These are phyloP conservation scores for Norana najaformis DNA, from an alignment of 2,888 invertebrate species.

Conservation along the genomic window DNA sequence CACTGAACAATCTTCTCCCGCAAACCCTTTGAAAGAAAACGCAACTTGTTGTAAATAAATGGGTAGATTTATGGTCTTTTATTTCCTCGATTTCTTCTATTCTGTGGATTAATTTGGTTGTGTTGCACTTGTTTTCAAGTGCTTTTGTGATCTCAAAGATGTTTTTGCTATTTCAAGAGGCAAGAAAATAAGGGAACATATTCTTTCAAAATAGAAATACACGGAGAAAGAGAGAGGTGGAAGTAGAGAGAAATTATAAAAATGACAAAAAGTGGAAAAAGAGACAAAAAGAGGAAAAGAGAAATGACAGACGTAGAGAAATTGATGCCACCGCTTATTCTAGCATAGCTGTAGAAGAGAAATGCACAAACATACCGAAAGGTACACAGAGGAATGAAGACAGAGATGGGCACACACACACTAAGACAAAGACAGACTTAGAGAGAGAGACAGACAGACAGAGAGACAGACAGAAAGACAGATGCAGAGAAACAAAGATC, in stretches of 20 bases:
- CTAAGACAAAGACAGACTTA: not conserved
- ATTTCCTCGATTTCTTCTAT: not conserved
- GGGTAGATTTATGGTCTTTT: not conserved
- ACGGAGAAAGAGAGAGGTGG: fast-evolving
- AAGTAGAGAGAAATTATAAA: fast-evolving
- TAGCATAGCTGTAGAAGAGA: not conserved
- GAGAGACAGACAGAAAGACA: not conserved
- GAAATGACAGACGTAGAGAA: not conserved
- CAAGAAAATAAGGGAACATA: not conserved
- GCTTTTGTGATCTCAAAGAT: not conserved
- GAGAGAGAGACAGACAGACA: not conserved
- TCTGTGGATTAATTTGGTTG: not conserved
- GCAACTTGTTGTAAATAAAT: not conserved
- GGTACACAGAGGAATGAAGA: not conserved
- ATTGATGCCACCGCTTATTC: too few species aligned
- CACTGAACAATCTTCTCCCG: not conserved
- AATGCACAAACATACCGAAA: too few species aligned
- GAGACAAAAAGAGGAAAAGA: not conserved
- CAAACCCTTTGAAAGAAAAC: not conserved
- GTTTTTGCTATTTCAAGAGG: not conserved
- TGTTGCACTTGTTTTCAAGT: not conserved
- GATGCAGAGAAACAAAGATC: too few species aligned
- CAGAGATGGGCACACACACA: not conserved
- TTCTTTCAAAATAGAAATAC: not conserved
- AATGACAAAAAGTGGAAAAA: not conserved